These are phyloP conservation scores for Daktulosphaira vitifoliae DNA, from an alignment of 1,140 invertebrate species.

Conservation along the genomic window DNA sequence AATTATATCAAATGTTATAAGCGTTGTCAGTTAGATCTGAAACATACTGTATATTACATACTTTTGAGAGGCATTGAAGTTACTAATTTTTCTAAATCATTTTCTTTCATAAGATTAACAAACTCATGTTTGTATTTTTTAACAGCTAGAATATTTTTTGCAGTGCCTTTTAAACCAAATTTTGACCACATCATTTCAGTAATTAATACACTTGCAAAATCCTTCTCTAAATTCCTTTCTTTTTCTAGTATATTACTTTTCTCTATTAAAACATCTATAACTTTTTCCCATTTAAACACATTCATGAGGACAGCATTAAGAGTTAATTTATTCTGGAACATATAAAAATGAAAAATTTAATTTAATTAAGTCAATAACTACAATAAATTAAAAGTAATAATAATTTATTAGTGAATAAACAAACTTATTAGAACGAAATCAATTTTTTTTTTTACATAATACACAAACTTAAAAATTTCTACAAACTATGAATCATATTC, in stretches of 20 bases:
- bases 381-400: background rate
- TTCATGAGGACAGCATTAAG: conserved; percentile 63
- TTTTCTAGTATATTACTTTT: conserved; percentile 54
- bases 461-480: too few relatives aligned
- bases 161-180: conserved; percentile 50
- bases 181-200: conserved; percentile 75
- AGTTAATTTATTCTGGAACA: conserved; percentile 59
- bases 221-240: conserved; percentile 57
- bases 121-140: conserved; percentile 35
- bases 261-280: conserved; percentile 57
- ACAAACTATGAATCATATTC: too few relatives aligned
- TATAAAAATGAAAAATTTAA: conserved; percentile 37
- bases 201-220: conserved; percentile 64
- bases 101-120: conserved; percentile 1
- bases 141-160: conserved; percentile 25
- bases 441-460: too few relatives aligned
- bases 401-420: too few relatives aligned
- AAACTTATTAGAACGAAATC: background rate
- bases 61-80: background rate
- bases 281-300: conserved; percentile 56
- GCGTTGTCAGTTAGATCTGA: too few relatives aligned
- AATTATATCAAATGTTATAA: too few relatives aligned
- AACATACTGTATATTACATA: too few relatives aligned
- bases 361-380: conserved; percentile 30
- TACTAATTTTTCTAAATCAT: conserved; percentile 15